A percentile compares a stretch with the other conserved stretches of the same genome.
These are phyloP conservation scores for Podarcis muralis DNA, from an alignment of 2,113 vertebrate species.

Conservation along the genomic window DNA sequence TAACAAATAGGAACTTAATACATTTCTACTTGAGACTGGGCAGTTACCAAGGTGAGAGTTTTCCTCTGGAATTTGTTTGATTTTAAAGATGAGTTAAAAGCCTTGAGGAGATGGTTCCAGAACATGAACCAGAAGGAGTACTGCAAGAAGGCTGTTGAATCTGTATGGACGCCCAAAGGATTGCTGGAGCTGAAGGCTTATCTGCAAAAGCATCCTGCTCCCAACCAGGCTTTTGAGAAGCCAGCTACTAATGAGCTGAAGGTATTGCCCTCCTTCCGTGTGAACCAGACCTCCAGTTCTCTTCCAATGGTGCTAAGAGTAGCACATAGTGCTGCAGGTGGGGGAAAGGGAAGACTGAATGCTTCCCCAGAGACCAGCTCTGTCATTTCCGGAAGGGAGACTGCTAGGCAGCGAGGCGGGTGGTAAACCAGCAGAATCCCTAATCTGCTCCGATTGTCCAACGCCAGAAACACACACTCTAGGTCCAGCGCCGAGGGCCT, in stretches of 20 bases:
- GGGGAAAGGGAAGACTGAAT: background rate
- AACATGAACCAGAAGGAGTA: conserved; percentile 72
- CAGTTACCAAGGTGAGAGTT: background rate
- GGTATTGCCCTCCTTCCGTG: conserved; percentile 65
- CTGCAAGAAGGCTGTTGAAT: conserved; percentile 77
- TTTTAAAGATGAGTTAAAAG: conserved; percentile 76
- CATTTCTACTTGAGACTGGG: background rate
- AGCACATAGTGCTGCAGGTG: background rate
- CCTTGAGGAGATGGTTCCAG: conserved; percentile 84
- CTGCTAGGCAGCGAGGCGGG: too few relatives aligned
- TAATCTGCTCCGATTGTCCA: too few relatives aligned
- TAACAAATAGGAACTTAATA: background rate
- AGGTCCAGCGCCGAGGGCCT: too few relatives aligned
- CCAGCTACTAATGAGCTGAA: conserved; percentile 76
- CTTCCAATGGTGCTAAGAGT: background rate
- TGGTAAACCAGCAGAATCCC: too few relatives aligned
- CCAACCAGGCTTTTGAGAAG: conserved; percentile 60
- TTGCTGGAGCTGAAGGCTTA: conserved; percentile 78
- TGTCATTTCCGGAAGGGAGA: too few relatives aligned
- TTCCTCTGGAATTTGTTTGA: background rate
- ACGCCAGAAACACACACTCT: too few relatives aligned
- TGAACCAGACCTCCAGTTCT: too few relatives aligned
- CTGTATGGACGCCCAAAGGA: conserved; percentile 76
- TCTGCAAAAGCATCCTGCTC: conserved; percentile 84
- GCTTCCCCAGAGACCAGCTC: background rate